phyloP scores from a whole-genome alignment of 2,888 invertebrate species.

The Phaedon cochleariae region DNA sequence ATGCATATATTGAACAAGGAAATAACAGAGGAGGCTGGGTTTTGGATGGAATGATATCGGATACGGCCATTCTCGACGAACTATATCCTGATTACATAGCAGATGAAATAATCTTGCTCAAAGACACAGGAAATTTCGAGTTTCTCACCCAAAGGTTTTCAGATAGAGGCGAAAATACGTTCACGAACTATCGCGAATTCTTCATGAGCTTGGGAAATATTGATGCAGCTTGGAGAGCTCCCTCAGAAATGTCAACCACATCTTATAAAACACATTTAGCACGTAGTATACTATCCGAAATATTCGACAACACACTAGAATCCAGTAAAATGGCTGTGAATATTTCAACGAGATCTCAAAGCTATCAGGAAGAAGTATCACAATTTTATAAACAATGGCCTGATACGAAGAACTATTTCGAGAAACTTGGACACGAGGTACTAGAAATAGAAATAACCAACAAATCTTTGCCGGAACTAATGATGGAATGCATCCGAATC shows the following conservation, averaged over 20 bases:
- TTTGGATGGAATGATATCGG: conserved; percentile 68
- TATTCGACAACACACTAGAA: conserved; percentile 35
- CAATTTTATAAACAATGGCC: conserved; percentile 46
- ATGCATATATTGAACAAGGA: conserved; percentile 52
- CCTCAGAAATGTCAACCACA: conserved; percentile 36
- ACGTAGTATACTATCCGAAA: conserved; percentile 37
- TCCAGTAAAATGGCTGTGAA: neutral
- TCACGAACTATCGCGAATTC: conserved; percentile 51
- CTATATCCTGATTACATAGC: conserved; percentile 64
- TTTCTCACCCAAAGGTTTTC: conserved; percentile 55
- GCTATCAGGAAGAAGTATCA: conserved; percentile 41
- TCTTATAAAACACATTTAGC: conserved; percentile 31
- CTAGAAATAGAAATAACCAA: conserved; percentile 49
- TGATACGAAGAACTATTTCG: conserved; percentile 46
- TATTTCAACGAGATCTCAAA: conserved; percentile 21
- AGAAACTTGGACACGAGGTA: conserved; percentile 39
- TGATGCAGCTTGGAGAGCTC: conserved; percentile 51
- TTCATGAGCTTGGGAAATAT: conserved; percentile 49
- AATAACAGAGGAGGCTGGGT: conserved; percentile 66
- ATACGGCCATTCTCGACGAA: conserved; percentile 63
- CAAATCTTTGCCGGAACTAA: conserved; percentile 49
- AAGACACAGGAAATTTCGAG: conserved; percentile 63
- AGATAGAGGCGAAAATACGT: conserved; percentile 44
- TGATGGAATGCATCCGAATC: conserved; percentile 50
- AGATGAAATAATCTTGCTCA: conserved; percentile 67